Conservation (phyloP, 2,113 vertebrate species). For the Odontophorus gujanensis region DNA sequence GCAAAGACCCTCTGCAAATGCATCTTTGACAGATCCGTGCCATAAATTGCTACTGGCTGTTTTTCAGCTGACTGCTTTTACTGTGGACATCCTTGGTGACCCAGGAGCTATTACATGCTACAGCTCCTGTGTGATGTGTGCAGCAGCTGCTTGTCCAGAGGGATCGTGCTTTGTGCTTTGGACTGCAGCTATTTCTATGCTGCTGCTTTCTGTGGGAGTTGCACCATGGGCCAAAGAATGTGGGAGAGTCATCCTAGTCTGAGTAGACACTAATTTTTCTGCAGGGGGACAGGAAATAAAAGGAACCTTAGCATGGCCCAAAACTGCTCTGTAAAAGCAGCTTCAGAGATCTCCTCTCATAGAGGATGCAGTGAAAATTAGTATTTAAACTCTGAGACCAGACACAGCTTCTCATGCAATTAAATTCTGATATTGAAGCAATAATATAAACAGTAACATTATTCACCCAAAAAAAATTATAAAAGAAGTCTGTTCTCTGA, state of each 20-base stretch:
- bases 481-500: neutral
- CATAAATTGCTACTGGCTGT: neutral
- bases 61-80: conserved; percentile 43
- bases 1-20: neutral
- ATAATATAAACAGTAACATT: neutral
- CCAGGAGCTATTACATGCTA: neutral
- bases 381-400: neutral
- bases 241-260: neutral
- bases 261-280: neutral
- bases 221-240: neutral
- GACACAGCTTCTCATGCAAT: neutral
- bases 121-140: neutral
- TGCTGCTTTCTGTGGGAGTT: neutral
- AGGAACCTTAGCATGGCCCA: neutral
- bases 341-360: neutral
- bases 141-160: conserved; percentile 38
- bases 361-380: neutral
- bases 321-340: neutral
- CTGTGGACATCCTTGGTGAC: conserved; percentile 1
- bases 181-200: neutral
- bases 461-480: conserved; percentile 13
- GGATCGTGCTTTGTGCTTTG: neutral
- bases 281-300: neutral
- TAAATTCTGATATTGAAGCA: conserved; percentile 3
- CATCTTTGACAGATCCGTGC: neutral